Evolutionary conservation across 2,888 invertebrate species (phyloP).

Genomic region (Erpobdella octoculata): DNA sequence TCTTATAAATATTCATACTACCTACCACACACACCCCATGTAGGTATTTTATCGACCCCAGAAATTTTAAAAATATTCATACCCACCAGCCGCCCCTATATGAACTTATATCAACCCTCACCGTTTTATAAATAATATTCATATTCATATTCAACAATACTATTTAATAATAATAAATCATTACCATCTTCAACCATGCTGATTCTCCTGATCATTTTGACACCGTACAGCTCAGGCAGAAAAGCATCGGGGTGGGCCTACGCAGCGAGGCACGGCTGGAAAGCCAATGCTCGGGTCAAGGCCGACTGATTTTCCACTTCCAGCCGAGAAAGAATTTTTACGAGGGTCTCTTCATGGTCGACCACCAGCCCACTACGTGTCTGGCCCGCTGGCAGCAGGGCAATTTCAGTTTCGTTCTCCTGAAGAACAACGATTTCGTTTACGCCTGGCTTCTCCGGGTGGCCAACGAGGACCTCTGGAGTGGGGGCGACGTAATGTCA

Average conservation of each 20-base stretch:
- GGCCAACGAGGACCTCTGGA: neutral
- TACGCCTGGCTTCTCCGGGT: conserved; percentile 35
- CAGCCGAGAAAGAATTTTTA: conserved; percentile 33
- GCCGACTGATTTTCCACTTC: conserved; percentile 33
- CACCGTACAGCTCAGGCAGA: conserved; percentile 13
- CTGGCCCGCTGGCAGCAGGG: conserved; percentile 34
- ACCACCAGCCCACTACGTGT: conserved; percentile 33
- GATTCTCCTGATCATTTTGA: too few relatives aligned
- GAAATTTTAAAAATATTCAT: too few relatives aligned
- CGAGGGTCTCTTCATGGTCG: conserved; percentile 35
- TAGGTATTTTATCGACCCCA: too few relatives aligned
- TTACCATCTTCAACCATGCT: too few relatives aligned
- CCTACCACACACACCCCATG: too few relatives aligned
- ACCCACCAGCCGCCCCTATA: too few relatives aligned
- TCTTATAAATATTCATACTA: too few relatives aligned
- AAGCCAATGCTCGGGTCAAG: conserved; percentile 35
- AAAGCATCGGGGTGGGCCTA: conserved; percentile 33
- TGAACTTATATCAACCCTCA: too few relatives aligned
- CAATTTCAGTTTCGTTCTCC: conserved; percentile 29
- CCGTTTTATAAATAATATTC: too few relatives aligned
- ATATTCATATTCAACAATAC: too few relatives aligned
- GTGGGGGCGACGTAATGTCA: too few relatives aligned
- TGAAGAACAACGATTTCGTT: conserved; percentile 28
- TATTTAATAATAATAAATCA: too few relatives aligned
- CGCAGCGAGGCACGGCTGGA: conserved; percentile 35